Conservation (phyloP, 53 echinoderm and acorn worm species). For the Mesocentrotus franciscanus region DNA sequence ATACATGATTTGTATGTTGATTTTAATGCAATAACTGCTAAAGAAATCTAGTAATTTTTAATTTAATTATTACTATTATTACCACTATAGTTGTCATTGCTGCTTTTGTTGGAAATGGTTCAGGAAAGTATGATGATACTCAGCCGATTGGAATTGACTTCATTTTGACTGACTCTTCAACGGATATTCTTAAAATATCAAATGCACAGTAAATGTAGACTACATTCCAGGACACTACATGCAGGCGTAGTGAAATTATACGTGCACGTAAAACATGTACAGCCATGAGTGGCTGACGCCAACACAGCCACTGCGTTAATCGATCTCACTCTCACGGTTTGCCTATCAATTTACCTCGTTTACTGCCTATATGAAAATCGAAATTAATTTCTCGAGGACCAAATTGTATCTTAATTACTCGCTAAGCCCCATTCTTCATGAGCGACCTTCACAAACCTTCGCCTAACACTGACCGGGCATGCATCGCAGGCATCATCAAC, state of each 20-base stretch:
- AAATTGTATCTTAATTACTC: constrained; percentile 42
- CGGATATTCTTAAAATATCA: too few species aligned
- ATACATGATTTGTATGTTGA: too few species aligned
- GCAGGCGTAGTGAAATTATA: background rate
- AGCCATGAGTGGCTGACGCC: background rate
- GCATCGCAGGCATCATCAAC: background rate
- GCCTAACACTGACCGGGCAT: background rate
- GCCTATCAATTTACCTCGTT: constrained; percentile 22
- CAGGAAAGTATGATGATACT: too few species aligned
- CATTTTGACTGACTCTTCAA: too few species aligned
- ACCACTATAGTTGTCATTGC: too few species aligned
- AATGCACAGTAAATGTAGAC: too few species aligned
- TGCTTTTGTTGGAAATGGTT: too few species aligned
- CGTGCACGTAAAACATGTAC: background rate
- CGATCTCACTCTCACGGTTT: background rate
- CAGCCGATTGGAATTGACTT: too few species aligned
- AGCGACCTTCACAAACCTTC: background rate
- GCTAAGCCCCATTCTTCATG: constrained; percentile 1
- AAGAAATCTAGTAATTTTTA: too few species aligned
- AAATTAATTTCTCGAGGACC: constrained; percentile 30
- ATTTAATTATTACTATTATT: too few species aligned
- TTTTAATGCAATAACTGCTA: too few species aligned
- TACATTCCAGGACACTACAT: background rate
- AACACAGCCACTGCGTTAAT: background rate
- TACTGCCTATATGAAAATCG: background rate